Evolutionary conservation across 1,140 invertebrate species (phyloP).

Genomic region (Nilaparvata lugens): DNA sequence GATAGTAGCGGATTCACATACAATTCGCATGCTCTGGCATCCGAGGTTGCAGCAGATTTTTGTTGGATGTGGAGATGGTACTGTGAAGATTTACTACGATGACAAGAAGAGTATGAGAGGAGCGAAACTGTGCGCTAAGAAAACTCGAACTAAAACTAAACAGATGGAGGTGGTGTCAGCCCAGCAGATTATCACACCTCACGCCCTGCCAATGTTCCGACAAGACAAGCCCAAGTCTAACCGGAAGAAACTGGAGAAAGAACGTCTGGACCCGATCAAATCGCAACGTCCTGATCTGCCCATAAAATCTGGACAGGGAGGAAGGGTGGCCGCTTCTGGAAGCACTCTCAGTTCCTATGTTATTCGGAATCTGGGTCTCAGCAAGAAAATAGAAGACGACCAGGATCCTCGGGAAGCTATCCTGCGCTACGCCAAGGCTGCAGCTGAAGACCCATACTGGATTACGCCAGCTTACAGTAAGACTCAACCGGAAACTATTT

Average conservation of each 20-base stretch:
- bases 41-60: conserved; percentile 95
- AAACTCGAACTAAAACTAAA: conserved; percentile 66
- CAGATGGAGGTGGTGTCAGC: conserved; percentile 78
- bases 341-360: conserved; percentile 96
- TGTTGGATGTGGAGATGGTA: conserved; percentile 84
- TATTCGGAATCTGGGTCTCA: conserved; percentile 87
- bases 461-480: conserved; percentile 50
- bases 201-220: conserved; percentile 90
- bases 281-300: conserved; percentile 91
- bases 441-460: conserved; percentile 91
- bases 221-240: conserved; percentile 85
- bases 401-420: conserved; percentile 95
- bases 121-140: conserved; percentile 82
- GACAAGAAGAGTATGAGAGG: conserved; percentile 75
- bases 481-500: conserved; percentile 47
- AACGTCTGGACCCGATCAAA: conserved; percentile 83
- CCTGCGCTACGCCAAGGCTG: conserved; percentile 93
- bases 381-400: conserved; percentile 89
- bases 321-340: conserved; percentile 89
- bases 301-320: conserved; percentile 84
- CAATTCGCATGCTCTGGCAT: conserved; percentile 91
- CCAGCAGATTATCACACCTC: conserved; percentile 94
- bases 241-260: conserved; percentile 86
- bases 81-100: conserved; percentile 86
- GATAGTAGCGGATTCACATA: conserved; percentile 64